Percentiles rank a stretch among this genome's conserved stretches.
Conservation (phyloP, 2,888 invertebrate genomes). For the Onthophagus sagittarius region DNA sequence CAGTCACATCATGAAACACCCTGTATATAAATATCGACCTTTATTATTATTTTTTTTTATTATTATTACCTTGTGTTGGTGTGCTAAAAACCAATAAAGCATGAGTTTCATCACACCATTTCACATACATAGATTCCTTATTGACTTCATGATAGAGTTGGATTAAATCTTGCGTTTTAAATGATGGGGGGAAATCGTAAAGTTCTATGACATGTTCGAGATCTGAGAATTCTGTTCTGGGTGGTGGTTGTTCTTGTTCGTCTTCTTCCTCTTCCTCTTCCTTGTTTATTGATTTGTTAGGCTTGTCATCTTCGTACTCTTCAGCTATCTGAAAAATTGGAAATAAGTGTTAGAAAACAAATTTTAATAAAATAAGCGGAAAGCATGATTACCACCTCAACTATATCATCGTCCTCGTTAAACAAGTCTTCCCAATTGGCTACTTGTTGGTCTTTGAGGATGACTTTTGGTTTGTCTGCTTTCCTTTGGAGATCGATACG, state of each 20-base stretch:
- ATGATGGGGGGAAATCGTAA: slow-evolving; percentile 45
- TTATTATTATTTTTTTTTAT: no score
- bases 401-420: slow-evolving; percentile 40
- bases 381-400: slow-evolving; percentile 17
- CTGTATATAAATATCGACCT: no score
- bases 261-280: not conserved
- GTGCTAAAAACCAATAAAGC: slow-evolving; percentile 45
- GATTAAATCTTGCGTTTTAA: slow-evolving; percentile 45
- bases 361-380: not conserved
- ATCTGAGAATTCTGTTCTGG: slow-evolving; percentile 27
- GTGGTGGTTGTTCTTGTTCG: not conserved
- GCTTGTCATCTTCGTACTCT: not conserved
- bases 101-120: slow-evolving; percentile 48
- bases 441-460: slow-evolving; percentile 31
- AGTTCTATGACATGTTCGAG: slow-evolving; percentile 47
- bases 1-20: no score
- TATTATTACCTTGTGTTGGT: slow-evolving; percentile 41
- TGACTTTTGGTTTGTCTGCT: slow-evolving; percentile 23
- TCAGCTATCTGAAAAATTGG: not conserved
- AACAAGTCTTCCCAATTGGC: slow-evolving; percentile 47
- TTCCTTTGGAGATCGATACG: slow-evolving; percentile 26
- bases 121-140: slow-evolving; percentile 45
- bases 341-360: not conserved
- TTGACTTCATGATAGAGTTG: slow-evolving; percentile 44
- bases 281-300: slow-evolving; percentile 16